These are phyloP conservation scores for Tuberolachnus salignus DNA, from an alignment of 2,888 invertebrate genomes.

Conservation along the genomic window DNA sequence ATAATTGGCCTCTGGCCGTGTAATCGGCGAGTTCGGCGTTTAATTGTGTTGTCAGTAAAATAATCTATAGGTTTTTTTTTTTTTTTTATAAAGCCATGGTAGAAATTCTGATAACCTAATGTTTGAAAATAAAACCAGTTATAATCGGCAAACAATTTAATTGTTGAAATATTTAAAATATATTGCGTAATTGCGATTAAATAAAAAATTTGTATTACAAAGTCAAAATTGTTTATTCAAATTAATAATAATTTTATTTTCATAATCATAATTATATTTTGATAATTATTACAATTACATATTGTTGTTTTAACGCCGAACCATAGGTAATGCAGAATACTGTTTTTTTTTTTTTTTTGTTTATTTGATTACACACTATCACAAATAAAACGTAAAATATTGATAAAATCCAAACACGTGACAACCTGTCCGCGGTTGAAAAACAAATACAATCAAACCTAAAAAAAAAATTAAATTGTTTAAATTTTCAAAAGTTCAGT, in stretches of 20 bases:
- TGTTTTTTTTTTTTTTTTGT: not conserved
- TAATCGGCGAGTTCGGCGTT: not conserved
- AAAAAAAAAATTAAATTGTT: not conserved
- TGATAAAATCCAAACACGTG: conserved; percentile 1
- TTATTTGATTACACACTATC: not conserved
- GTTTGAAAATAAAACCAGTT: no score
- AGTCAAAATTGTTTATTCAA: not conserved
- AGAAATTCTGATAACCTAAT: not conserved
- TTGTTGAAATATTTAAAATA: not conserved
- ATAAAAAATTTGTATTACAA: no score
- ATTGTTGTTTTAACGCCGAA: no score
- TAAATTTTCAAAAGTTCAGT: not conserved
- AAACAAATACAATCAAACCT: no score
- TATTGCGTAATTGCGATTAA: not conserved
- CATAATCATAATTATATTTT: not conserved
- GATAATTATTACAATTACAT: not conserved
- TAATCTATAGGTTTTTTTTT: not conserved
- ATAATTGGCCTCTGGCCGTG: not conserved
- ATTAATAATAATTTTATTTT: not conserved
- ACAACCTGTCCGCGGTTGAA: not conserved
- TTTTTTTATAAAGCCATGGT: not conserved
- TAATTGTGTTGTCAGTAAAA: conserved; percentile 3
- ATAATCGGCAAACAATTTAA: not conserved
- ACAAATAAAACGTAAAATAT: not conserved
- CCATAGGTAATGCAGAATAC: no score